Evolutionary conservation across 2,113 vertebrate genomes (phyloP).

Genomic region (Mormyrus lacerda): DNA sequence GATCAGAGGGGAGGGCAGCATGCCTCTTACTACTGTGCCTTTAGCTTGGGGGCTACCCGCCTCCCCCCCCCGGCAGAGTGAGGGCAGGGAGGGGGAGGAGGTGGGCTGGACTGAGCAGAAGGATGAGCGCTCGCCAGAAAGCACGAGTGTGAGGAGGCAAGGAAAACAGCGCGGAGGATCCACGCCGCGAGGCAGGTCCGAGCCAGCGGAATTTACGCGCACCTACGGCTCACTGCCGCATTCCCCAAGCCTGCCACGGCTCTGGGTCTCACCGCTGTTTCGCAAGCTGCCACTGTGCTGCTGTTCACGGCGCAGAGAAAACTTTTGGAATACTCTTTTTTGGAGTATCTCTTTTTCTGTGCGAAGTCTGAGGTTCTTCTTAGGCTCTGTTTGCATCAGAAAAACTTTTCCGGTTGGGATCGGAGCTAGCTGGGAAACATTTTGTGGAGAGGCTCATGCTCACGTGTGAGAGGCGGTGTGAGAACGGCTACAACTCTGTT

Average conservation of each 20-base stretch:
- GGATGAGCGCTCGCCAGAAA: not conserved
- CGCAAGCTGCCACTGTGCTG: not conserved
- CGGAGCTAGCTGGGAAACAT: not conserved
- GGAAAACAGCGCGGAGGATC: not conserved
- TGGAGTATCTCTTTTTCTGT: not conserved
- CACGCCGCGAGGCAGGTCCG: not conserved
- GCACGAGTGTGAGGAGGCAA: not conserved
- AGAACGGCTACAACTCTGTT: slow-evolving; percentile 7
- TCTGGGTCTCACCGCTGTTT: not conserved
- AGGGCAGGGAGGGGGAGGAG: not conserved
- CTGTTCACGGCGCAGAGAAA: not conserved
- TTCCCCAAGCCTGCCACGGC: slow-evolving; percentile 10
- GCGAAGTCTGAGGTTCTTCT: not conserved
- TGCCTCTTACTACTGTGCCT: not conserved
- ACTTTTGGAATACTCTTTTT: not conserved
- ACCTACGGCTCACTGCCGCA: slow-evolving; percentile 14
- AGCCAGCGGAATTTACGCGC: slow-evolving; percentile 6
- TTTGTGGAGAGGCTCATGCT: not conserved
- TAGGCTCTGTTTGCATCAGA: not conserved
- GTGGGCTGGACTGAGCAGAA: not conserved
- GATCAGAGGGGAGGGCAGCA: not conserved
- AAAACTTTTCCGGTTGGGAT: not conserved
- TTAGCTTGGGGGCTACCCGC: not conserved
- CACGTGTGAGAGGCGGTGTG: slow-evolving; percentile 6
- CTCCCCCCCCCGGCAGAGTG: not conserved